Evolutionary conservation across 1,140 invertebrate species (phyloP), one percentile per base, ranked within the genome.

Genomic region (Drosophila equinoxialis): DNA sequence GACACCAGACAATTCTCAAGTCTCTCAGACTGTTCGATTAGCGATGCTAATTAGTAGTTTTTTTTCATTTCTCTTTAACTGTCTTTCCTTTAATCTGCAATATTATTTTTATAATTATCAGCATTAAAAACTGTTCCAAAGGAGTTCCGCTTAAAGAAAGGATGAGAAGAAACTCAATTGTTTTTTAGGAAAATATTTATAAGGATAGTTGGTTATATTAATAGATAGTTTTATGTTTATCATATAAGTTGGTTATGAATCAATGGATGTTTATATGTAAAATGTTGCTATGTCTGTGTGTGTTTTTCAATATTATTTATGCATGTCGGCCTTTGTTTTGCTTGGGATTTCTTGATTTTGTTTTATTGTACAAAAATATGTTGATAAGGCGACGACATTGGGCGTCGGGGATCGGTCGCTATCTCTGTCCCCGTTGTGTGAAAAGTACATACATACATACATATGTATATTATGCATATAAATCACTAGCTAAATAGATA

Each of bases 401-500:
- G 45, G 17, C 45, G 45, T 23, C 45, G 45, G 45, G 45, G 6
- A 23, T 51, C 45, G 45, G 45, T 6, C 17, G 45, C 45, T 51
- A 51, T 51, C 45, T 51, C n/a, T 51, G 5, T 30, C 30, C 30
- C 6, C 17, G 45, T 51, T 51, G 45, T 51, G 45, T 51, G 45
- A 51, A 51, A 51, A 51, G 20, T 30, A 30, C 1, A 30, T 30
- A 30, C 30, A 6, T 30, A 30, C 6, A 6, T 30, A 30, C 0
- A 30, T 30, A 26, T 26, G 23, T 17, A 35, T 37, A 37, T 17
- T 59, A 20, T 37, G 57, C 57, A 20, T 62, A 78, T 78, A 78
- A 78, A 78, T 78, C 75, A 77, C 73, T 77, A 60, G 66, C 54
- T n/a, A 77, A 23, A 39, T 55, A 64, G 74, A 70, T 77, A 77